A percentile compares a stretch with the other conserved stretches of the same genome.
Conservation (phyloP, 2,888 invertebrate genomes). For the Hyalella azteca region DNA sequence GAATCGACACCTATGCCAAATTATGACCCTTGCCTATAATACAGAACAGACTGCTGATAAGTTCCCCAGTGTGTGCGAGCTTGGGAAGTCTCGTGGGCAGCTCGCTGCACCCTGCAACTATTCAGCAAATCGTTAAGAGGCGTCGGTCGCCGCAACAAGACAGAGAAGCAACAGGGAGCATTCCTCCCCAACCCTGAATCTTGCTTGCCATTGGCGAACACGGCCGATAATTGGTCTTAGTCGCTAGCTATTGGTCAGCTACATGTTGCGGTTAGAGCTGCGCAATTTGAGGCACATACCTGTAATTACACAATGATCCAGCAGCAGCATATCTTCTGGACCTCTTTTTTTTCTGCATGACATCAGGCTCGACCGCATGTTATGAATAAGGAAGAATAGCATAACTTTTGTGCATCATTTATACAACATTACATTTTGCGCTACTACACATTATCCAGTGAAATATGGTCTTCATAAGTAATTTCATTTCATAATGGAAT, state of each 20-base stretch:
- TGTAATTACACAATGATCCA: conserved; percentile 36
- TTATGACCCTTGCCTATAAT: too few species aligned
- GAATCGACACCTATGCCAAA: too few species aligned
- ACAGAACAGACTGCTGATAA: too few species aligned
- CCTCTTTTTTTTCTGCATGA: too few species aligned
- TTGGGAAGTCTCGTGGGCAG: not conserved
- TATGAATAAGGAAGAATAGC: too few species aligned
- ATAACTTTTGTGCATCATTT: too few species aligned
- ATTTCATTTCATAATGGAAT: too few species aligned
- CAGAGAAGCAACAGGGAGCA: not conserved
- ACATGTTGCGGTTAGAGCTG: conserved; percentile 15
- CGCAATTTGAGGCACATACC: conserved; percentile 34
- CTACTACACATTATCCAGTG: too few species aligned
- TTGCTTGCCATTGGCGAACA: not conserved
- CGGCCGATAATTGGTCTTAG: conserved; percentile 6
- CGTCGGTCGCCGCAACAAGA: not conserved
- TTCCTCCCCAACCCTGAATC: not conserved
- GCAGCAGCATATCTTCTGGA: conserved; percentile 19
- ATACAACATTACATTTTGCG: too few species aligned
- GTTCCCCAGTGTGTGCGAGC: too few species aligned
- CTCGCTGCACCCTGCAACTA: not conserved
- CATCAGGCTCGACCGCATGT: too few species aligned
- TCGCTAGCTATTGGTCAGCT: conserved; percentile 19
- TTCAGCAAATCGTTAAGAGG: conserved; percentile 25
- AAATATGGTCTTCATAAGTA: too few species aligned